A percentile compares a stretch with the other conserved stretches of the same genome.
Evolutionary conservation across 2,113 vertebrate genomes (phyloP).

Genomic region (Gobiocypris rarus): DNA sequence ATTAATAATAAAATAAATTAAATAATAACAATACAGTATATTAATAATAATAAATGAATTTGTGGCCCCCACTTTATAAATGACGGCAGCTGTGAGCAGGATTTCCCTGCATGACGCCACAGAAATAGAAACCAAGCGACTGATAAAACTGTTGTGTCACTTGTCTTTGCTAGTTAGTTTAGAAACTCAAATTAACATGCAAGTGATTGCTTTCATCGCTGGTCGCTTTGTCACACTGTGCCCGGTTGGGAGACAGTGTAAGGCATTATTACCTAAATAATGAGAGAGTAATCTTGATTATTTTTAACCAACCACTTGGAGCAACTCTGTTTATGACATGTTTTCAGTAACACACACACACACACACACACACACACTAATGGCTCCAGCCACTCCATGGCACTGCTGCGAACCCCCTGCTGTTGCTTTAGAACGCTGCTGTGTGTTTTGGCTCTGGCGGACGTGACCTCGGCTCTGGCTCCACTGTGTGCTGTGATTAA

Average conservation of each 20-base stretch:
- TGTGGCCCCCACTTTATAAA: not conserved
- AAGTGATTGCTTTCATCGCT: not conserved
- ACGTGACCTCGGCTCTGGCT: constrained; percentile 49
- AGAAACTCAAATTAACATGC: not conserved
- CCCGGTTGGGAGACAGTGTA: not conserved
- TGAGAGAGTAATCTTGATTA: not conserved
- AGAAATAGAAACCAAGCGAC: not conserved
- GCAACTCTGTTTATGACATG: constrained; percentile 7
- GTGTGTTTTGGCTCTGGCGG: constrained; percentile 50
- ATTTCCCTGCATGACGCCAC: not conserved
- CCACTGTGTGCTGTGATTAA: constrained; percentile 52
- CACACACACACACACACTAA: constrained; percentile 27
- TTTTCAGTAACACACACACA: constrained; percentile 13
- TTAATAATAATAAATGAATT: not conserved
- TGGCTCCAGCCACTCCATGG: constrained; percentile 12
- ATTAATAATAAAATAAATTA: too few relatives aligned
- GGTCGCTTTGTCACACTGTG: not conserved
- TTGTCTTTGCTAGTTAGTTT: not conserved
- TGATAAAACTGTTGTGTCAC: not conserved
- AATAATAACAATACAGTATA: not conserved
- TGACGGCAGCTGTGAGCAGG: not conserved
- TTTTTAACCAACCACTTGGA: constrained; percentile 11
- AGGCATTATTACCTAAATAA: constrained; percentile 12
- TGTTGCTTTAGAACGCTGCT: constrained; percentile 50
- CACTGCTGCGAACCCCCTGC: constrained; percentile 39